Evolutionary conservation across 2,888 invertebrate genomes (phyloP), one percentile per base, ranked within the genome.

Genomic region (Germaria angustata): DNA sequence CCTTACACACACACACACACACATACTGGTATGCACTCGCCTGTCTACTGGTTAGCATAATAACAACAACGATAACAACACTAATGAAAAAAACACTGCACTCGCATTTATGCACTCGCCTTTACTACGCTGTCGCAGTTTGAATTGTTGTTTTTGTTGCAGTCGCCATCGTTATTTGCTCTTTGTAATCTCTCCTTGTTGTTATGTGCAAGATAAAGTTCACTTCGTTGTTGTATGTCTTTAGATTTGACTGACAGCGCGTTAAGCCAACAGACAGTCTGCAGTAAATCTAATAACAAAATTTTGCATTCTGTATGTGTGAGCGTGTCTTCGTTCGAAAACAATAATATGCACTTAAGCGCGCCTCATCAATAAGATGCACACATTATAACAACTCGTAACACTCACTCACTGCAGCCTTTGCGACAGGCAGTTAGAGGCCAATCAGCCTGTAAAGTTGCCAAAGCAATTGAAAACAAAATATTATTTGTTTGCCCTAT

Each of bases 141-240:
- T 11, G n/a, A 17, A 28, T 34, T 49, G 17, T 76, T 68, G 17
- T 51, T 63, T 11, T 41, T 49, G 20, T 44, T 63, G 44, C 20
- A 28, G 69, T 71, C 61, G 61, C 63, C 69, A 49, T 78, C 55
- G 63, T 63, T 46, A 7, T 66, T 46, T 69, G 49, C 24, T 75
- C 46, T 53, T 59, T 53, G 41, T 59, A 72, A 66, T n/a, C n/a
- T 53, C 72, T 53, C 55, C 51, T 41, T 44, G 17, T 51, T 55
- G 53, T 66, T n/a, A 34, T 34, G 63, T 34, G 46, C 20, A 28
- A 81, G 72, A 81, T 77, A 78, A 81, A 78, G 77, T 81, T 77
- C 68, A 81, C 61, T 63, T 69, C 78, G 39, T 59, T 46, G 22
- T 61, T 51, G 73, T 68, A 34, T 46, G 20, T 46, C 59, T 59